Conservation (phyloP, 1,140 invertebrate genomes). For the Drosophila dunni region DNA sequence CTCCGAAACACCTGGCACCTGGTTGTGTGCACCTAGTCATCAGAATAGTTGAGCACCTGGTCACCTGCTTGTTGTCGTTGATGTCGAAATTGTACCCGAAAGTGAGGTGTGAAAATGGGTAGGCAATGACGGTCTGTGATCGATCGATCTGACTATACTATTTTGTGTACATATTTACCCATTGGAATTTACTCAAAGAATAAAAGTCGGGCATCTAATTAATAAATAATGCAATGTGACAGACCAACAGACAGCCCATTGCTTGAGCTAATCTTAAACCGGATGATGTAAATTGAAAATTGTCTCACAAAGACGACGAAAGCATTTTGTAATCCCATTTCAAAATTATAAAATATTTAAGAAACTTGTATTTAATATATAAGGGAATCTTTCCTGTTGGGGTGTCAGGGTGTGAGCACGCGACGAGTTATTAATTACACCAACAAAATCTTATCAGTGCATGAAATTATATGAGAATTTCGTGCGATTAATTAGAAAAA, state of each 20-base stretch:
- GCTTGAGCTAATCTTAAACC: constrained; percentile 25
- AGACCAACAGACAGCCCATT: constrained; percentile 51
- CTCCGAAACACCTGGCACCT: constrained; percentile 41
- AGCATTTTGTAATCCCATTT: no score
- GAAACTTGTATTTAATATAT: neutral
- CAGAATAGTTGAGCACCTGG: constrained; percentile 21
- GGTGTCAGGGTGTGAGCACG: constrained; percentile 64
- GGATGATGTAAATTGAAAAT: constrained; percentile 34
- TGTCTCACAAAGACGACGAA: neutral
- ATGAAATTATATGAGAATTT: constrained; percentile 64
- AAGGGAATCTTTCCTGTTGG: neutral
- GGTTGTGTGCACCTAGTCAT: neutral
- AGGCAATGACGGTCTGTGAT: constrained; percentile 56
- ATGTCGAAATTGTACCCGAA: neutral
- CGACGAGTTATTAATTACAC: constrained; percentile 75
- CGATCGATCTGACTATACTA: constrained; percentile 51
- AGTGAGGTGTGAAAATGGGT: constrained; percentile 69
- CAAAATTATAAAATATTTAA: no score
- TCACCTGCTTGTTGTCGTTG: constrained; percentile 54
- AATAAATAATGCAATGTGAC: constrained; percentile 61
- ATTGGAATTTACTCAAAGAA: constrained; percentile 10
- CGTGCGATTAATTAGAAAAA: constrained; percentile 79
- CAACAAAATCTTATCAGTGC: constrained; percentile 64
- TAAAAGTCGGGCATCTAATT: constrained; percentile 48
- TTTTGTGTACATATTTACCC: constrained; percentile 28